Percentiles rank a stretch among this genome's conserved stretches.
phyloP scores from a whole-genome alignment of 2,113 vertebrate species.

The Alethe castanea region DNA sequence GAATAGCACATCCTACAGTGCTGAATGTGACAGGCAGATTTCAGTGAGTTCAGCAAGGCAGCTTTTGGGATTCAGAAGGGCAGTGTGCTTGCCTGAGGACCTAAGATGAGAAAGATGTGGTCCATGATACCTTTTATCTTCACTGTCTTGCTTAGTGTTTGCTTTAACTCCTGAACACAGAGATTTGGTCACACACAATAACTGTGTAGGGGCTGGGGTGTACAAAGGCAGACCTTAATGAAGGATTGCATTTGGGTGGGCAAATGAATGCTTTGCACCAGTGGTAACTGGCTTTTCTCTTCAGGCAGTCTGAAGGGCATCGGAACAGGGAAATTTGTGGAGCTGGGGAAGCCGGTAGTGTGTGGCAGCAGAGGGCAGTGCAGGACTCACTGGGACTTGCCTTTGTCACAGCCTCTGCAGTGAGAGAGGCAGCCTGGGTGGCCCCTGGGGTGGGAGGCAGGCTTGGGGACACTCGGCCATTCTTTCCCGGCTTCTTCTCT shows the following conservation, averaged over 20 bases:
- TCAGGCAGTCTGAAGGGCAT: not conserved
- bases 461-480: conserved; percentile 65
- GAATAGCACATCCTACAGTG: not conserved
- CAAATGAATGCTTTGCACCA: not conserved
- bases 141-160: not conserved
- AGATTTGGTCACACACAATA: not conserved
- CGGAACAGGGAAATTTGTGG: not conserved
- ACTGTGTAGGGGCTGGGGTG: not conserved
- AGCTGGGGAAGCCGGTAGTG: not conserved
- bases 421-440: conserved; percentile 71
- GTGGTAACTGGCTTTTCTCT: not conserved
- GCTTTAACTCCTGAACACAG: not conserved
- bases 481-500: conserved; percentile 69
- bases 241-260: not conserved
- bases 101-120: not conserved
- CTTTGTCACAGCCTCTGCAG: conserved; percentile 85
- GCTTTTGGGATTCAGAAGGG: not conserved
- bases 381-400: conserved; percentile 55
- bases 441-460: conserved; percentile 50
- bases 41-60: not conserved
- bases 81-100: not conserved
- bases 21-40: not conserved
- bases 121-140: not conserved
- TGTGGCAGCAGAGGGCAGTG: conserved; percentile 24
- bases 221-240: not conserved